These are phyloP conservation scores for Mactromeris polynyma DNA, from an alignment of 2,888 invertebrate genomes.

Conservation along the genomic window DNA sequence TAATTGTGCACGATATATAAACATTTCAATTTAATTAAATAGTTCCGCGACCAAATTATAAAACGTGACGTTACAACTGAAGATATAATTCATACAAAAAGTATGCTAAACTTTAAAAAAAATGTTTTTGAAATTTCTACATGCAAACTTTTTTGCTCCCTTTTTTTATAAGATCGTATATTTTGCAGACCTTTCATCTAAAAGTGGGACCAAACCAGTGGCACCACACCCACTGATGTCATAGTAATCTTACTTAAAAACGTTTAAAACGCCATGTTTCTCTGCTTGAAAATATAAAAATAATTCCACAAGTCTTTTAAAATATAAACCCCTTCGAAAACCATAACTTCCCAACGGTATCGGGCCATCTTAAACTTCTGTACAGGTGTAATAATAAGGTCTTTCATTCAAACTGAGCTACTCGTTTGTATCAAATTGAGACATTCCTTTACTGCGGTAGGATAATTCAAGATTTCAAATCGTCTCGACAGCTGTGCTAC, in stretches of 20 bases:
- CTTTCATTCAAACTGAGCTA: conserved; percentile 43
- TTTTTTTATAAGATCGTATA: too few relatives aligned
- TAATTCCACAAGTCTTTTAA: conserved; percentile 6
- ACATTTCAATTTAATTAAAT: background rate
- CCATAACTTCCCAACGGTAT: background rate
- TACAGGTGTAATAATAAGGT: conserved; percentile 48
- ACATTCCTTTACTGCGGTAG: conserved; percentile 42
- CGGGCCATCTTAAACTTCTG: conserved; percentile 2
- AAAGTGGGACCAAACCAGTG: background rate
- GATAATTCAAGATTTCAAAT: conserved; percentile 46
- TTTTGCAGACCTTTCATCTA: background rate
- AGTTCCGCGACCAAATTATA: background rate
- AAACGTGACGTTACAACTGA: background rate
- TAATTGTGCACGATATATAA: background rate
- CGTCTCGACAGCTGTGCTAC: conserved; percentile 46
- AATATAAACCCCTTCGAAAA: background rate
- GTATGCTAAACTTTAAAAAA: too few relatives aligned
- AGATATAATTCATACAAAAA: background rate
- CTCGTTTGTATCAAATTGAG: conserved; percentile 47
- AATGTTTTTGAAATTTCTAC: too few relatives aligned
- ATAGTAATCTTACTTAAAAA: background rate
- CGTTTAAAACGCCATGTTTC: conserved; percentile 12
- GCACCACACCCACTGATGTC: background rate
- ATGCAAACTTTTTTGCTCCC: too few relatives aligned
- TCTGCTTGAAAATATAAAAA: background rate